Evolutionary conservation across 2,113 vertebrate species (phyloP).

Genomic region (Azemiops feae): DNA sequence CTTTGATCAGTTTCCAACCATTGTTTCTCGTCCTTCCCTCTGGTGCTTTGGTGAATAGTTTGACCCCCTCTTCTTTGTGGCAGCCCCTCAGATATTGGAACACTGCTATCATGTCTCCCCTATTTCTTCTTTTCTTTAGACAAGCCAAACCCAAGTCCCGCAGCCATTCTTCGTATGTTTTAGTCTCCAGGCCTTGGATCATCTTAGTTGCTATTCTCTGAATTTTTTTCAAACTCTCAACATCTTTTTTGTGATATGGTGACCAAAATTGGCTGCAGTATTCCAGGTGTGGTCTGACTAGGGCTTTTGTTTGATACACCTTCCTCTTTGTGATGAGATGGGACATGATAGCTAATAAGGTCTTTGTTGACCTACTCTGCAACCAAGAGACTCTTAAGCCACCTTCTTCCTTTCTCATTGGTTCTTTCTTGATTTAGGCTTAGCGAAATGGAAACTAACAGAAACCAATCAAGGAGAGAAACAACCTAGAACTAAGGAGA

Average conservation of each 20-base stretch:
- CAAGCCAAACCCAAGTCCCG: no score
- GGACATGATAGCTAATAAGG: no score
- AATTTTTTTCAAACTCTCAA: background rate
- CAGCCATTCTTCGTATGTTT: accelerated
- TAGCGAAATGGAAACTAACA: no score
- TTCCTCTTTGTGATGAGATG: no score
- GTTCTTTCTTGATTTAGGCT: no score
- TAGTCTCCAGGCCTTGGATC: background rate
- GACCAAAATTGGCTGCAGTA: background rate
- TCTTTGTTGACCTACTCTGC: no score
- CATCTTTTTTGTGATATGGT: background rate
- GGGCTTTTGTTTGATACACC: background rate
- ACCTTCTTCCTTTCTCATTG: no score
- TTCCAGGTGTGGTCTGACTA: background rate
- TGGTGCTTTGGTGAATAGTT: background rate
- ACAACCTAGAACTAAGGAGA: no score
- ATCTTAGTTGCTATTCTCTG: background rate
- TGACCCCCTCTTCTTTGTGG: background rate
- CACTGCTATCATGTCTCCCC: no score
- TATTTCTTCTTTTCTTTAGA: background rate
- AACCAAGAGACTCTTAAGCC: no score
- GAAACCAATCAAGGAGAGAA: no score
- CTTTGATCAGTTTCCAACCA: background rate
- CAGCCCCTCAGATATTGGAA: background rate
- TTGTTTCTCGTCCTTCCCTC: background rate